Conservation (phyloP, 2,797 vertebrate genomes). For the Masticophis lateralis region DNA sequence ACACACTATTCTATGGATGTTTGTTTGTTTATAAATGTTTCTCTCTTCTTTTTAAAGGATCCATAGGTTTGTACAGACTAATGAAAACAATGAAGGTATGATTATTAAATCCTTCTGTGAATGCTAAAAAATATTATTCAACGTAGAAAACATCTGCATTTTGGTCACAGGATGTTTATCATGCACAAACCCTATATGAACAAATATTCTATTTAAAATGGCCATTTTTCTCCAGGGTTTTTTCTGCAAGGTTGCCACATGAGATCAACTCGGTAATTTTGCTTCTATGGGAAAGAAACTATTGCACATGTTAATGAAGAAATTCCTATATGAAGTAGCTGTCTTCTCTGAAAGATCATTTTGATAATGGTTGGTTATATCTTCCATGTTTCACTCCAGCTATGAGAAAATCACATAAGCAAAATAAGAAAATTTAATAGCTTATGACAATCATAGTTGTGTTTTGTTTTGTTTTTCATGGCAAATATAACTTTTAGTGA, state of each 20-base stretch:
- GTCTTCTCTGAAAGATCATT: not conserved
- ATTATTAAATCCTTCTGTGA: not conserved
- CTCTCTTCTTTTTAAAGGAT: not conserved
- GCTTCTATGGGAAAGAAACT: not conserved
- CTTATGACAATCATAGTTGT: not conserved
- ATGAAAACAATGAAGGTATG: not conserved
- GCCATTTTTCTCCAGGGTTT: not conserved
- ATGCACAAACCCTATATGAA: not conserved
- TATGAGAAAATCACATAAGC: not conserved
- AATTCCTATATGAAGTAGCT: not conserved
- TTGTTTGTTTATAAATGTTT: not conserved
- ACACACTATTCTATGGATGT: not conserved
- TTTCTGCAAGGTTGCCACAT: not conserved
- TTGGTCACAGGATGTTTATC: not conserved
- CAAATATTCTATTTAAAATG: not conserved
- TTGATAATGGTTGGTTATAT: not conserved
- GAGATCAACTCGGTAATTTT: not conserved
- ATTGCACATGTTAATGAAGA: not conserved
- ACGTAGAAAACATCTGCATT: not conserved
- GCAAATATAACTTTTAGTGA: not conserved
- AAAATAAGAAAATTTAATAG: not conserved
- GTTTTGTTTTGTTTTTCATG: not conserved
- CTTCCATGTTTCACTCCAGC: not conserved
- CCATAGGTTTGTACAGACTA: not conserved
- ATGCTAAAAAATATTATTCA: not conserved